Conservation (phyloP, 2,888 invertebrate species). For the Erpobdella octoculata region DNA sequence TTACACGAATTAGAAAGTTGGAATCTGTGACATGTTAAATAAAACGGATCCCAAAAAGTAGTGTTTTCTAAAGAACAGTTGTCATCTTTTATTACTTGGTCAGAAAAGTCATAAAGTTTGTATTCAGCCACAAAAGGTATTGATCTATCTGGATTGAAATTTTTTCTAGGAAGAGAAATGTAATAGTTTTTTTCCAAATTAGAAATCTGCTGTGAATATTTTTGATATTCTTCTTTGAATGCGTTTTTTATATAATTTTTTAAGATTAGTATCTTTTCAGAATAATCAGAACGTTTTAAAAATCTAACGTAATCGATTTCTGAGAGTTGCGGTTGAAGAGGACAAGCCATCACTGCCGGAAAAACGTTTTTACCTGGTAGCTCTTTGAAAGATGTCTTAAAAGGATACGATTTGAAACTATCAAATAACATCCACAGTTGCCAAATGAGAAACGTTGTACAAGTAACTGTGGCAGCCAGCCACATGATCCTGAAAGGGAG, state of each 20-base stretch:
- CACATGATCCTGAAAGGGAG: background rate
- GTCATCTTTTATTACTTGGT: background rate
- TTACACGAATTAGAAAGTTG: background rate
- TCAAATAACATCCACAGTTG: slow-evolving; percentile 8
- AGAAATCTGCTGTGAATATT: too few relatives aligned
- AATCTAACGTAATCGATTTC: background rate
- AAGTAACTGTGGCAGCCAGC: background rate
- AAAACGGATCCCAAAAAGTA: slow-evolving; percentile 10
- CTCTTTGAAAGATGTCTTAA: slow-evolving; percentile 3
- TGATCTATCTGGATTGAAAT: background rate
- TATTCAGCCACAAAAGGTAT: background rate
- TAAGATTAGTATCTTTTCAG: background rate
- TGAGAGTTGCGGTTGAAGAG: background rate
- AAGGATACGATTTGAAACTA: background rate
- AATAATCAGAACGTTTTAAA: background rate
- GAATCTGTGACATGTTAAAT: slow-evolving; percentile 18
- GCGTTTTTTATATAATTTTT: background rate
- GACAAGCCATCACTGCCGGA: slow-evolving; percentile 13
- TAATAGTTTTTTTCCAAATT: background rate
- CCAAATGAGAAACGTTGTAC: slow-evolving; percentile 4
- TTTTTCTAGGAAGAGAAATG: background rate
- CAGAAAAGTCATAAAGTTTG: background rate
- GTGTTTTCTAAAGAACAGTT: background rate
- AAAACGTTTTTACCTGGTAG: background rate
- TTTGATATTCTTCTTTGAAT: background rate